Base-by-base conservation (phyloP, 2,113 vertebrate species). In the Epinephelus lanceolatus region DNA sequence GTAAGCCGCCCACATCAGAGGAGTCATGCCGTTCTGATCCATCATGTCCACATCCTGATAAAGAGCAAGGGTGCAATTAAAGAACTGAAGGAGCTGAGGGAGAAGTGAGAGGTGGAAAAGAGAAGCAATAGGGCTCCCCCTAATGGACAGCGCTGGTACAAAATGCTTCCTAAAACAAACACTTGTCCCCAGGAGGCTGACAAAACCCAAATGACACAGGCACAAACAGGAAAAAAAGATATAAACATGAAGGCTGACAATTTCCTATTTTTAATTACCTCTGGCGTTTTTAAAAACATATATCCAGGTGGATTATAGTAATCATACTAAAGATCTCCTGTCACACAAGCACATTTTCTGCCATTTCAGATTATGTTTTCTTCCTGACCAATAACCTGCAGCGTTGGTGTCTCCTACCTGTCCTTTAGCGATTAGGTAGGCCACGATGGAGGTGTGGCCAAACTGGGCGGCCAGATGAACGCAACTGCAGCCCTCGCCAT, bases 21-120 rank as follows among this genome's bases (percentile, higher is more conserved):
- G 98, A 47, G 98, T 99, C 98, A 99, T 99, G 94, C 98, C 98
- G 81, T 99, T 99, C 93, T 99, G 98, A 95, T 99, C 98, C 98
- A 99, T 99, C 98, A 99, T 99, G 95, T 99, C 98, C 84, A 99
- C 98, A 92, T 99, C 98, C 98, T 99, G 90, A 52, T 15, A 18
- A 0, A 77, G 18, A 56, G 23, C 74, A 83, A 37, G 82, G 12
- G 61, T 0, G 19, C 40, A 49, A 13, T 23, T 9, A 33, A 14
- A 55, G n/a, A 61, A 40, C 21, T 27, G n/a, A 56, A 30, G 47
- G 2, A 57, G 25, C 13, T 57, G 12, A 27, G 13, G 30, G 6
- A 33, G 42, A 30, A 9, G n/a, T 13, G 17, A 33, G 4, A 67
- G 4, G 15, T 13, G 10, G 3, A 57, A 1, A 70, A 62, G 13